Conservation (phyloP, 2,113 vertebrate species). For the Helogale parvula region DNA sequence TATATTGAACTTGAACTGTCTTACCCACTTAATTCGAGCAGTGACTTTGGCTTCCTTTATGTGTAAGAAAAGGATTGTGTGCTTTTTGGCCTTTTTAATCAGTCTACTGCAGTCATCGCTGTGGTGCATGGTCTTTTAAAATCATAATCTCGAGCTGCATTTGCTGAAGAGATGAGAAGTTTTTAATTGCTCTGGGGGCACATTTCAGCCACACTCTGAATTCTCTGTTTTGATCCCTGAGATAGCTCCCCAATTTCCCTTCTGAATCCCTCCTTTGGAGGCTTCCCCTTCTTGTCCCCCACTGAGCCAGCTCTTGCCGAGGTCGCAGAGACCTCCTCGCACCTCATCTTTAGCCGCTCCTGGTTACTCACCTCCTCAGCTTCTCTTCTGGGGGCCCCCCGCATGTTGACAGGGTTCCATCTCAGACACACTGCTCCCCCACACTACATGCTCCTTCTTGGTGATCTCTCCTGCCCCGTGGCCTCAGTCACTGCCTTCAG, state of each 20-base stretch:
- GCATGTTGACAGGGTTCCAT: not conserved
- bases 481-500: not conserved
- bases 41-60: not conserved
- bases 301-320: not conserved
- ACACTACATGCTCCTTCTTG: accelerated
- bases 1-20: not conserved
- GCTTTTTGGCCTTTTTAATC: not conserved
- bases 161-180: not conserved
- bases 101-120: not conserved
- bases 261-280: not conserved
- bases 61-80: not conserved
- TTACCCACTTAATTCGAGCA: constrained; percentile 23
- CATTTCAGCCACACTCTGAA: not conserved
- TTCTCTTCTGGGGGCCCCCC: not conserved
- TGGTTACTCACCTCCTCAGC: not conserved
- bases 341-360: not conserved
- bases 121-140: not conserved
- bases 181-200: not conserved
- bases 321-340: not conserved
- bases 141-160: not conserved
- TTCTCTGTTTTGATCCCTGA: not conserved
- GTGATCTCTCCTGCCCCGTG: not conserved
- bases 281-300: not conserved
- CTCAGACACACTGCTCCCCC: not conserved
- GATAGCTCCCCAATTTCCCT: not conserved